Base-by-base conservation (phyloP, 2,888 invertebrate genomes). In the Syrphus vitripennis region DNA sequence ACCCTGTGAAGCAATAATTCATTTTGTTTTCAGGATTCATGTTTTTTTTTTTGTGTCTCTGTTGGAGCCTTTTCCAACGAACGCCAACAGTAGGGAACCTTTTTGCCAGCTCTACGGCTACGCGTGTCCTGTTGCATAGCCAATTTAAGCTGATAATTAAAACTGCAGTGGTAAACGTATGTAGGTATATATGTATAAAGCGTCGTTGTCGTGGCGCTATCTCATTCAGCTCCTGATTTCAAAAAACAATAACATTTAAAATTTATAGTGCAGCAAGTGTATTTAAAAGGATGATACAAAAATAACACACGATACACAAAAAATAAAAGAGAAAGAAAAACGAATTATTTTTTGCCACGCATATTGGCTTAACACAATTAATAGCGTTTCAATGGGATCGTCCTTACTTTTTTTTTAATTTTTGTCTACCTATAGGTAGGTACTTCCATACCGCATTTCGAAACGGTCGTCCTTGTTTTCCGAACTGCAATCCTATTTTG, bases 311-410 rank as follows among this genome's bases (percentile, higher is more conserved):
- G 24, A 29, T 3, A 26, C 14, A 26, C 26, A 21, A 1, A 53
- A n/a, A 31, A 0, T 0, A 34, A 34, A 9, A 24, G 31, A 31
- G 26, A 40, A 12, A 50, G 16, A 40, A 70, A 63, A 79, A 71
- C 63, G 69, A 69, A 84, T 82, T 74, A 76, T 80, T 71, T 80
- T 81, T 72, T 53, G 72, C 77, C 69, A 55, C 76, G 70, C 72
- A 86, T 82, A 86, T 86, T 86, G 84, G 84, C 69, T 81, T 86
- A 86, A 86, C 84, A 82, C 81, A 86, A 82, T 86, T 86, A 86
- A 86, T 86, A 82, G 77, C 72, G 29, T 40, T 72, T 77, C 76
- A 57, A 61, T 24, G 31, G 76, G 55, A 50, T 7, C 19, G n/a
- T 24, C 3, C 7, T 29, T n/a, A n/a, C n/a, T n/a, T n/a, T n/a